Conservation (phyloP, 2,797 vertebrate genomes). For the Paedocypris micromegethes region DNA sequence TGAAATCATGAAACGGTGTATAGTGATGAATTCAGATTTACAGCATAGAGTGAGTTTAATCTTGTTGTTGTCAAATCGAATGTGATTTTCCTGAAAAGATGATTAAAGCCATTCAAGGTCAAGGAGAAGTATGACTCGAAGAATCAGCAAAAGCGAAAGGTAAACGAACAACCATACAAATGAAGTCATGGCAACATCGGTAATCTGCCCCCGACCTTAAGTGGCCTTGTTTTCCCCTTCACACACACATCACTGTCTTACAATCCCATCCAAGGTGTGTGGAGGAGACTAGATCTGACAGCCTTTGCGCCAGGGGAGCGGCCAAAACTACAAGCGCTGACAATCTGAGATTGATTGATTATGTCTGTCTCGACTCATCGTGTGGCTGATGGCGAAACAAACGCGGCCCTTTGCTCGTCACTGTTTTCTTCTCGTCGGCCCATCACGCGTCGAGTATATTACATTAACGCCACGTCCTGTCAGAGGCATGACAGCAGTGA, state of each 20-base stretch:
- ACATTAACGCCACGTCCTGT: constrained; percentile 42
- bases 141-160: too few species aligned
- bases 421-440: constrained; percentile 7
- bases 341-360: constrained; percentile 50
- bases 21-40: too few species aligned
- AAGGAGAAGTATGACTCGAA: too few species aligned
- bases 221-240: constrained; percentile 30
- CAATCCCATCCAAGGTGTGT: constrained; percentile 21
- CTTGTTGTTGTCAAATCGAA: too few species aligned
- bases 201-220: constrained; percentile 23
- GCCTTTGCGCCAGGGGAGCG: constrained; percentile 33
- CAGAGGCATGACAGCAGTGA: constrained; percentile 39
- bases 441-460: constrained; percentile 35
- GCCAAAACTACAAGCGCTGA: constrained; percentile 46
- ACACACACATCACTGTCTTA: constrained; percentile 10
- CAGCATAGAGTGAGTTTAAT: too few species aligned
- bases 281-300: constrained; percentile 46
- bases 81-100: too few species aligned
- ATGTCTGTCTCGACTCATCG: constrained; percentile 44
- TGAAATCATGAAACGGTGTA: too few species aligned
- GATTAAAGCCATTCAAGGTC: too few species aligned
- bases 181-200: constrained; percentile 3
- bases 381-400: constrained; percentile 29
- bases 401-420: constrained; percentile 24
- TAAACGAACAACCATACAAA: too few species aligned